A percentile compares a stretch with the other conserved stretches of the same genome.
Conservation (phyloP, 2,888 invertebrate genomes). For the Ditylenchus weischeri region DNA sequence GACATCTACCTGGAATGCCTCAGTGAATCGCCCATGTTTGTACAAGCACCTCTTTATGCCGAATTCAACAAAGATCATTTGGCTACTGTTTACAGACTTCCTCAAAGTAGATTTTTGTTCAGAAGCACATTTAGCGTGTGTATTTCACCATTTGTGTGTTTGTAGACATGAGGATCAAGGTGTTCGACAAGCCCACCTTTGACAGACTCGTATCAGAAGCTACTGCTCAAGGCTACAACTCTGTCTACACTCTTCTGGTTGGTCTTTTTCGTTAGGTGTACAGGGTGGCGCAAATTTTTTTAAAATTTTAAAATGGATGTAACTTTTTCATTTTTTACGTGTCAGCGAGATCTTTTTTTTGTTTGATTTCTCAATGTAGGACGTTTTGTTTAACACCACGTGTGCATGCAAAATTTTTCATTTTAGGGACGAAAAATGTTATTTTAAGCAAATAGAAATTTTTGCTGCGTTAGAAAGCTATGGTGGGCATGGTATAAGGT, state of each 20-base stretch:
- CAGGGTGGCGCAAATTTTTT: too few relatives aligned
- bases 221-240: constrained; percentile 21
- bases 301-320: too few relatives aligned
- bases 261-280: neutral
- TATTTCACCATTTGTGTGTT: neutral
- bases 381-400: too few relatives aligned
- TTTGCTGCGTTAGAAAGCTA: too few relatives aligned
- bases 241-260: constrained; percentile 24
- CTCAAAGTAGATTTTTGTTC: constrained; percentile 4
- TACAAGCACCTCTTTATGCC: constrained; percentile 34
- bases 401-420: too few relatives aligned
- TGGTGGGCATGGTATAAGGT: too few relatives aligned
- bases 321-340: too few relatives aligned
- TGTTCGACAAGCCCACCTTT: constrained; percentile 26
- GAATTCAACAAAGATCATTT: constrained; percentile 21
- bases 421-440: too few relatives aligned
- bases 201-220: constrained; percentile 23
- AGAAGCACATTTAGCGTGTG: too few relatives aligned
- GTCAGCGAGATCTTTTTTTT: too few relatives aligned
- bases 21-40: constrained; percentile 34
- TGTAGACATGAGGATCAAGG: constrained; percentile 24
- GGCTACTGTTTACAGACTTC: constrained; percentile 32
- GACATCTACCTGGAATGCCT: constrained; percentile 30
- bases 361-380: too few relatives aligned
- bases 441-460: too few relatives aligned